A percentile compares a stretch with the other conserved stretches of the same genome.
Evolutionary conservation across 2,113 vertebrate genomes (phyloP).

Genomic region (Isichthys henryi): DNA sequence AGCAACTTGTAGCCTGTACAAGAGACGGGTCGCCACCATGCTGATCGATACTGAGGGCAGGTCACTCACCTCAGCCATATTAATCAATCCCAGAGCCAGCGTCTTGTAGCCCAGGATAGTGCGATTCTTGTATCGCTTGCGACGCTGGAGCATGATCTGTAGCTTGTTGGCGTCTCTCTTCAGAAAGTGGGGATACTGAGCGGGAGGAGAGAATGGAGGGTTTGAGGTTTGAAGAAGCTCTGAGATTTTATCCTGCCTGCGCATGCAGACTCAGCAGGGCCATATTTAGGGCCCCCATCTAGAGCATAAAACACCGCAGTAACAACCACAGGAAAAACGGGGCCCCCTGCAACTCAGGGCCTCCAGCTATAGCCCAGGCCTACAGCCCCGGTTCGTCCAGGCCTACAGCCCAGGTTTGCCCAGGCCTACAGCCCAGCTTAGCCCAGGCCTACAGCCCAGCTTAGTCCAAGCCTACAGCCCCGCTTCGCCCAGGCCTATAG

Average conservation of each 20-base stretch:
- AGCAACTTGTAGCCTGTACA: constrained; percentile 25
- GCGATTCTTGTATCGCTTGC: constrained; percentile 87
- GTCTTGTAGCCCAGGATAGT: constrained; percentile 89
- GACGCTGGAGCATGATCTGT: constrained; percentile 84
- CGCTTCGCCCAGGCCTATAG: too few species aligned
- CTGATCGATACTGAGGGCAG: not conserved
- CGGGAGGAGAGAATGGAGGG: not conserved
- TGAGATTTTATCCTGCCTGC: not conserved
- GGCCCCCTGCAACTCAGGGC: not conserved
- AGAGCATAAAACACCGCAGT: not conserved
- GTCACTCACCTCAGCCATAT: constrained; percentile 79
- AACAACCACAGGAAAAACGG: not conserved
- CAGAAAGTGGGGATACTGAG: constrained; percentile 83
- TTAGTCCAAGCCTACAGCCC: too few species aligned
- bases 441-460: too few species aligned
- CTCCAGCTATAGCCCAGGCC: not conserved
- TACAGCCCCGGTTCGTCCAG: too few species aligned
- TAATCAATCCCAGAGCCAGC: constrained; percentile 79
- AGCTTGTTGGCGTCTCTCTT: constrained; percentile 87
- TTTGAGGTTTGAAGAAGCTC: not conserved
- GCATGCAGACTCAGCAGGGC: not conserved
- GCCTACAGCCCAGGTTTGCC: too few species aligned
- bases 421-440: too few species aligned
- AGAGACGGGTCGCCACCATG: too few species aligned
- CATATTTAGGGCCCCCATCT: not conserved